Conservation (phyloP, 1,140 invertebrate genomes). For the Aplysia californica region DNA sequence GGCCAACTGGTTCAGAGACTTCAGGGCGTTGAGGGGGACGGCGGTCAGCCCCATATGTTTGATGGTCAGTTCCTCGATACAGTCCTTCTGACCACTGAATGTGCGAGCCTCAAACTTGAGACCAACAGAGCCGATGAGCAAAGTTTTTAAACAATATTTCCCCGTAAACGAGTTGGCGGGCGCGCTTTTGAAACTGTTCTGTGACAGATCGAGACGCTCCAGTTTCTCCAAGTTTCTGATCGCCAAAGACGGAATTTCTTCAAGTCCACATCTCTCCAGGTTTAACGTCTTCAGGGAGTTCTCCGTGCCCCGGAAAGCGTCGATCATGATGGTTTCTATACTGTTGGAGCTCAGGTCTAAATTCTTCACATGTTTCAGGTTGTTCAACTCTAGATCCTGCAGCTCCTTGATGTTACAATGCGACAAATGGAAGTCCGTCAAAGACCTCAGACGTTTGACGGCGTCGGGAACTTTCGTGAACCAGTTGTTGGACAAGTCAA, state of each 20-base stretch:
- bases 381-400: background rate
- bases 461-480: background rate
- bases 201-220: constrained; percentile 10
- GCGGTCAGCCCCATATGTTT: constrained; percentile 9
- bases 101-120: background rate
- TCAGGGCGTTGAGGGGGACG: constrained; percentile 1
- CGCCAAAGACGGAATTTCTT: constrained; percentile 7
- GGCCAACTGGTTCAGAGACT: background rate
- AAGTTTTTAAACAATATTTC: constrained; percentile 1
- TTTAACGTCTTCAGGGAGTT: background rate
- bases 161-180: background rate
- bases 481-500: constrained; percentile 23
- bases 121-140: background rate
- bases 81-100: constrained; percentile 4
- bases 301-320: constrained; percentile 13
- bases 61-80: constrained; percentile 2
- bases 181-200: constrained; percentile 1
- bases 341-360: background rate
- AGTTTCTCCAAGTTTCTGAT: constrained; percentile 7
- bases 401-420: background rate
- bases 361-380: background rate
- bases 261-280: background rate
- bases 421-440: background rate
- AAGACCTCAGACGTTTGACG: background rate
- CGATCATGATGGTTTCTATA: background rate